phyloP scores from a whole-genome alignment of 1,140 invertebrate species.

The Bombus consobrinus region DNA sequence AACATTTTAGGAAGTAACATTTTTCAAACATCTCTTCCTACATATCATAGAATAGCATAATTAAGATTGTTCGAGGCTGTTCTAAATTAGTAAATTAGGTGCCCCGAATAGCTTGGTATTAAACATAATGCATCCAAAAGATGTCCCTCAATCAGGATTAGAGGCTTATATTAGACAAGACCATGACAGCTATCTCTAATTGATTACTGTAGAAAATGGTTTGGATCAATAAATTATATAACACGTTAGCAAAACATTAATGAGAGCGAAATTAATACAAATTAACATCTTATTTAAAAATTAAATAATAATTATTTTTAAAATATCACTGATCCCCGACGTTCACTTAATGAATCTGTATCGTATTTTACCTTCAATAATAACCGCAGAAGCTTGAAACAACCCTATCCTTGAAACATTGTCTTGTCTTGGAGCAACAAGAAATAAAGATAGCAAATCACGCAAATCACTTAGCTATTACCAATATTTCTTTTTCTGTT shows the following conservation, averaged over 20 bases:
- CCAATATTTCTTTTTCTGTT: not conserved
- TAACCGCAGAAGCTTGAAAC: not conserved
- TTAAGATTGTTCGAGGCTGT: not conserved
- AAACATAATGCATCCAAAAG: not conserved
- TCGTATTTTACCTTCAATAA: not conserved
- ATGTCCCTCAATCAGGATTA: not conserved
- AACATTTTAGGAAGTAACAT: too few species aligned
- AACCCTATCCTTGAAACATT: not conserved
- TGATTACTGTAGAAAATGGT: not conserved
- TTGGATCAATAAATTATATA: not conserved
- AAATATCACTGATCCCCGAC: too few species aligned
- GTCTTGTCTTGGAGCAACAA: not conserved
- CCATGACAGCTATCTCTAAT: not conserved
- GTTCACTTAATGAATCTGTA: not conserved
- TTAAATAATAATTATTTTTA: not conserved
- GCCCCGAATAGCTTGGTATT: not conserved
- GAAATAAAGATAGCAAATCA: not conserved
- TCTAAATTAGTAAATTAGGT: not conserved
- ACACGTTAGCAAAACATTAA: not conserved
- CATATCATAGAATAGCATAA: not conserved
- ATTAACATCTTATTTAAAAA: not conserved
- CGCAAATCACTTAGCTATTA: not conserved
- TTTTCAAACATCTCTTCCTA: too few species aligned
- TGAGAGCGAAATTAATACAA: not conserved
- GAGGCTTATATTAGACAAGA: not conserved